Evolutionary conservation across 2,888 invertebrate genomes (phyloP).

Genomic region (Unio delphinus): DNA sequence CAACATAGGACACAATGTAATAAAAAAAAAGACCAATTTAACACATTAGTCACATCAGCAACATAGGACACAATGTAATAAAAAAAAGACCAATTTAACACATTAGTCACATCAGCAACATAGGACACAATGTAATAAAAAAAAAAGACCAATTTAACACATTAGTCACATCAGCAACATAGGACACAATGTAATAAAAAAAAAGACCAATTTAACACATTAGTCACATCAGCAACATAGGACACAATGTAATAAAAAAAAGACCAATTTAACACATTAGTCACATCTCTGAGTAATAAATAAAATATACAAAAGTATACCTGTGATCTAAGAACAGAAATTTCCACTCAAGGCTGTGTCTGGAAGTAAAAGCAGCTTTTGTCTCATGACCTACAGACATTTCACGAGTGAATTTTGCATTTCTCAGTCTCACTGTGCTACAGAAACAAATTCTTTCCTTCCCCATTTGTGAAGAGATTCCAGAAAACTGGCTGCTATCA

Average conservation of each 20-base stretch:
- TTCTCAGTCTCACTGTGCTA: conserved; percentile 80
- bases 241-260: neutral
- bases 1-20: neutral
- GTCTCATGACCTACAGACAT: conserved; percentile 77
- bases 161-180: no score
- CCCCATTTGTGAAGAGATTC: neutral
- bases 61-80: no score
- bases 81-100: no score
- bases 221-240: neutral
- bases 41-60: neutral
- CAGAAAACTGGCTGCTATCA: neutral
- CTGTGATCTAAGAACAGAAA: conserved; percentile 91
- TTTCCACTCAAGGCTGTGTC: conserved; percentile 96
- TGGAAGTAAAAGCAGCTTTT: conserved; percentile 88
- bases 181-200: no score
- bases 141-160: no score
- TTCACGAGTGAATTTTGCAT: conserved; percentile 87
- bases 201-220: no score
- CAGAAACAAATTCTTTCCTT: conserved; percentile 53
- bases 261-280: neutral
- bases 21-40: neutral
- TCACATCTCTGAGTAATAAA: neutral
- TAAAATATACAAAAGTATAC: conserved; percentile 50
- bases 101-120: neutral
- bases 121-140: neutral